Base-by-base conservation (phyloP, 2,888 invertebrate genomes). In the Tinea trinotella region DNA sequence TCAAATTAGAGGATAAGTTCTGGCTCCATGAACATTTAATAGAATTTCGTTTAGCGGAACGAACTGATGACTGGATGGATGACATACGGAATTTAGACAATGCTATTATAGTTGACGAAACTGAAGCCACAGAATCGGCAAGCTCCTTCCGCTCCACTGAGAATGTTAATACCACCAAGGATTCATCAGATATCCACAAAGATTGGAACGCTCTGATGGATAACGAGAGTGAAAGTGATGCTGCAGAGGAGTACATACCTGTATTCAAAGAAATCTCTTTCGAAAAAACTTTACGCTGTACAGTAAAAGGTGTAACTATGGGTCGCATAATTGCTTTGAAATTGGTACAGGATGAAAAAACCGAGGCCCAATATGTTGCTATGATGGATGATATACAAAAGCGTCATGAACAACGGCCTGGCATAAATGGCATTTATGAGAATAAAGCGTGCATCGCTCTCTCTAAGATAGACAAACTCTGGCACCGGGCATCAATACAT, bases 401-500 rank as follows among this genome's bases (percentile, higher is more conserved):
- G 80, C 0, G 64, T 59, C 0, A 61, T 66, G 2, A 19, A 50
- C 17, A 7, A 34, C 18, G 83, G 62, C 74, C 86, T 0, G 65
- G 71, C 0, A 61, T 91, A 6, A 65, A 74, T 15, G 76, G 81
- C 6, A 71, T 84, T 59, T 76, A 63, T 54, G 78, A 74, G 56
- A 84, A 88, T 62, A 81, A 83, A 64, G 87, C 90, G 0, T 95
- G 95, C 65, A 72, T 91, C 56, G 89, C 91, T 24, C 71, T 87
- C 48, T 92, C 87, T 61, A 72, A 79, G 0, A 87, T 87, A 53
- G 92, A 93, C 65, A 76, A 80, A 0, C 62, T 73, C 30, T 95
- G 93, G 93, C 93, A 94, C 67, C 86, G 95, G 57, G 93, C 91
- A 0, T 65, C 83, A 10, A 87, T 95, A 53, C 68, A 87, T 44